Percentiles rank a stretch among this genome's conserved stretches.
Conservation (phyloP, 2,113 vertebrate genomes). For the Urocynchramus pylzowi region DNA sequence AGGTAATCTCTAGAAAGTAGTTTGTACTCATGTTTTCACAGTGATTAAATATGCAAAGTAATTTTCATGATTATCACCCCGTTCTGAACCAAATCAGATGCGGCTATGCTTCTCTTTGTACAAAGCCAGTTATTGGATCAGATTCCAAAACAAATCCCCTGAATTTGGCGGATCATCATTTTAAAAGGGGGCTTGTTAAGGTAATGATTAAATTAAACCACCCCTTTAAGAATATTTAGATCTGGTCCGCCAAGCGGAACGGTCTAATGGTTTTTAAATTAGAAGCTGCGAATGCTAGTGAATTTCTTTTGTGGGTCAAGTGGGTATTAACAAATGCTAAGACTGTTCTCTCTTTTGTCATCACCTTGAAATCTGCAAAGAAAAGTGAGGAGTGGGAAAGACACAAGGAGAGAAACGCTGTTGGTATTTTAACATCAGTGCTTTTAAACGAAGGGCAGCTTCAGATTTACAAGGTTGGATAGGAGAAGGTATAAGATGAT, state of each 20-base stretch:
- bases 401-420: constrained; percentile 24
- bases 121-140: constrained; percentile 87
- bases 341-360: constrained; percentile 76
- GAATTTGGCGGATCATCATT: constrained; percentile 91
- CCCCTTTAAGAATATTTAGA: constrained; percentile 97
- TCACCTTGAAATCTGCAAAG: constrained; percentile 80
- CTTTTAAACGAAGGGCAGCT: constrained; percentile 55
- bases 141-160: constrained; percentile 93
- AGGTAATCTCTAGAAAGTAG: constrained; percentile 84
- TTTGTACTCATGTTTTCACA: constrained; percentile 79
- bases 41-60: constrained; percentile 88
- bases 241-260: constrained; percentile 90
- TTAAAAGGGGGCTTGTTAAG: constrained; percentile 95
- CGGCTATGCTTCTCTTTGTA: constrained; percentile 79
- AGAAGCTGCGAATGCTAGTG: constrained; percentile 77
- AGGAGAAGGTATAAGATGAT: not conserved
- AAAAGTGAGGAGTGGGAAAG: constrained; percentile 62
- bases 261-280: constrained; percentile 91
- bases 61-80: constrained; percentile 83
- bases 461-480: not conserved
- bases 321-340: constrained; percentile 84
- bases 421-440: constrained; percentile 17
- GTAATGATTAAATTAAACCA: constrained; percentile 98
- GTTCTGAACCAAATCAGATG: constrained; percentile 82
- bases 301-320: constrained; percentile 83